These are phyloP conservation scores for Cacatua alba DNA, from an alignment of 2,113 vertebrate genomes.

Conservation along the genomic window DNA sequence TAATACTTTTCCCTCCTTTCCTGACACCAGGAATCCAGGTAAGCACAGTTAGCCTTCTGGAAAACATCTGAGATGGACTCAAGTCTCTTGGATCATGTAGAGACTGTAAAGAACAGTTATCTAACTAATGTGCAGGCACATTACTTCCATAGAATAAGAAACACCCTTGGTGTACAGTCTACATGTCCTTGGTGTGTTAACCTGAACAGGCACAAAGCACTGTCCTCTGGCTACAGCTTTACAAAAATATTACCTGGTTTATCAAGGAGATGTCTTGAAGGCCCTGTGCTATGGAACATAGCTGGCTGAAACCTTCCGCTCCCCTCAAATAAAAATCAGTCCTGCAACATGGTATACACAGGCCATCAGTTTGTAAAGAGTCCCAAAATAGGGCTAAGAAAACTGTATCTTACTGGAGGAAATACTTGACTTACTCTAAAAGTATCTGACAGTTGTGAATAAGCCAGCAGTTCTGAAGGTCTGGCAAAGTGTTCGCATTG, in stretches of 20 bases:
- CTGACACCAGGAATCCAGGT: not conserved
- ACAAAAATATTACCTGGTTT: not conserved
- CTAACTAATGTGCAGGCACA: not conserved
- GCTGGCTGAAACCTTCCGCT: not conserved
- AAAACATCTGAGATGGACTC: not conserved
- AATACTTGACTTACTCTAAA: not conserved
- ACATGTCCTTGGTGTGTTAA: not conserved
- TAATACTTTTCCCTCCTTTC: not conserved
- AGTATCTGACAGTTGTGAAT: not conserved
- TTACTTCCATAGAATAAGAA: not conserved
- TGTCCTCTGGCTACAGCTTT: not conserved
- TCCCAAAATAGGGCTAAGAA: fast-evolving
- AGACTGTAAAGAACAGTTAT: not conserved
- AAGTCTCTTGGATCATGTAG: not conserved
- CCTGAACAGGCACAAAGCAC: not conserved
- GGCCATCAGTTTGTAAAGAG: not conserved
- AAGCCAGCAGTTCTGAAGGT: not conserved
- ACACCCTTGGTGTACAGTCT: not conserved
- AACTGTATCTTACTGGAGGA: not conserved
- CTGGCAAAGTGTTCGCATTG: not conserved
- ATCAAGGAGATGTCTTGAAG: not conserved
- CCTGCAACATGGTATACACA: not conserved
- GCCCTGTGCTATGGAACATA: not conserved
- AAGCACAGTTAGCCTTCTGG: not conserved
- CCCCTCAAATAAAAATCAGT: not conserved